phyloP scores from a whole-genome alignment of 2,888 invertebrate species.

The Eumerus sabulonum region DNA sequence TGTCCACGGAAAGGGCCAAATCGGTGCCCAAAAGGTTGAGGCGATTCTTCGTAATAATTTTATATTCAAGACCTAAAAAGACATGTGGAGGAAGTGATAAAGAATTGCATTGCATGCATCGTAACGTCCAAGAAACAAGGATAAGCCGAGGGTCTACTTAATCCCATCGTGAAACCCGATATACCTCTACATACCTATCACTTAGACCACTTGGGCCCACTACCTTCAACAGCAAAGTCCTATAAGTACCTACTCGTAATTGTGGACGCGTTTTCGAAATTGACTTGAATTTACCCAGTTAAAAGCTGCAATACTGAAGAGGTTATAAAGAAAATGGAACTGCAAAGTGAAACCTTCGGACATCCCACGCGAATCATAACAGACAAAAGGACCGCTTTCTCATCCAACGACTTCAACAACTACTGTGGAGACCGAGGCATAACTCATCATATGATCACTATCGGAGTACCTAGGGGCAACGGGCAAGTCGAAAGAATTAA shows the following conservation, averaged over 20 bases:
- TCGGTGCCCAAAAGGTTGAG: slow-evolving; percentile 69
- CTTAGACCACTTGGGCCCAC: slow-evolving; percentile 74
- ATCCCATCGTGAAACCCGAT: slow-evolving; percentile 71
- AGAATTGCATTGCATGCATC: not conserved
- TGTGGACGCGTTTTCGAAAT: slow-evolving; percentile 73
- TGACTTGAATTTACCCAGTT: slow-evolving; percentile 73
- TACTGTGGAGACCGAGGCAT: slow-evolving; percentile 19
- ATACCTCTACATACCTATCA: slow-evolving; percentile 72
- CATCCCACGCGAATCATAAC: not conserved
- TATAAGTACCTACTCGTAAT: slow-evolving; percentile 69
- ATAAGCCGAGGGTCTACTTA: slow-evolving; percentile 70
- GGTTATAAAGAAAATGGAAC: slow-evolving; percentile 68
- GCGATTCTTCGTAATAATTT: no score
- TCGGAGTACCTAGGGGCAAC: slow-evolving; percentile 74
- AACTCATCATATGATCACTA: slow-evolving; percentile 5
- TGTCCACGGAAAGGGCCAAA: slow-evolving; percentile 27
- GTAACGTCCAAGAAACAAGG: slow-evolving; percentile 70
- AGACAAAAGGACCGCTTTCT: slow-evolving; percentile 39
- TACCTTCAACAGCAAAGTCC: slow-evolving; percentile 63
- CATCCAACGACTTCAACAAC: slow-evolving; percentile 16
- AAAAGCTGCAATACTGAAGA: slow-evolving; percentile 71
- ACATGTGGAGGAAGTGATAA: not conserved
- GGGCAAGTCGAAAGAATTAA: slow-evolving; percentile 75
- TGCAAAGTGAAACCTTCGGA: slow-evolving; percentile 11
- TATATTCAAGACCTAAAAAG: no score